Percentiles rank a stretch among this genome's conserved stretches.
Conservation (phyloP, 2,797 vertebrate species). For the Iguana delicatissima region DNA sequence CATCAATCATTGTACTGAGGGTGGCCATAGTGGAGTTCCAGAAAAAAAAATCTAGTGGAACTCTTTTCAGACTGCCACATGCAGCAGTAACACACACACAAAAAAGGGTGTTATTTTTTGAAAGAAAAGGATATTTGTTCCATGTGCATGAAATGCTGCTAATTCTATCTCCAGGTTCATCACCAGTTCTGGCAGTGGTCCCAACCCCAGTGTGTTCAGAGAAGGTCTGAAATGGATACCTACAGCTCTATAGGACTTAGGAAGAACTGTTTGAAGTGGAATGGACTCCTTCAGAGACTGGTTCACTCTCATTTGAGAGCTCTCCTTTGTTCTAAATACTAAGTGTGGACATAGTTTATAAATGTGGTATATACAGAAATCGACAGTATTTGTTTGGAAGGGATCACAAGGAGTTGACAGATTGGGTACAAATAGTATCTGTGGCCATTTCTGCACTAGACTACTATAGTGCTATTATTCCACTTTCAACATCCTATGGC, state of each 20-base stretch:
- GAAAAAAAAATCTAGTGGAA: conserved; percentile 43
- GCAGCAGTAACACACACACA: neutral
- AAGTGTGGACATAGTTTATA: too few relatives aligned
- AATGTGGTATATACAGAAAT: too few relatives aligned
- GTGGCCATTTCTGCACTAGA: too few relatives aligned
- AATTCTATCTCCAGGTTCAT: neutral
- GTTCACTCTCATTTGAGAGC: too few relatives aligned
- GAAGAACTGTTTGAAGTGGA: neutral
- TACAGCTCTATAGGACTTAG: neutral
- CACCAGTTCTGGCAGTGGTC: neutral
- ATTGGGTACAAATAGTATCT: too few relatives aligned
- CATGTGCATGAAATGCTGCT: neutral
- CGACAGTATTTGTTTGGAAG: too few relatives aligned
- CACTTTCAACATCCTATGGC: too few relatives aligned
- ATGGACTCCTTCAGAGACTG: too few relatives aligned
- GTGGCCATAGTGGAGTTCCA: conserved; percentile 61
- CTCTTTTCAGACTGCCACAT: conserved; percentile 55
- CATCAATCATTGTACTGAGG: conserved; percentile 61
- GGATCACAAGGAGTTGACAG: too few relatives aligned
- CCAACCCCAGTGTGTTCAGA: neutral
- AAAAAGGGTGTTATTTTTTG: too few relatives aligned
- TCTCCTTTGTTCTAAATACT: too few relatives aligned
- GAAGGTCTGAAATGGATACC: neutral
- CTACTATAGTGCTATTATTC: too few relatives aligned
- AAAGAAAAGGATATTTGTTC: neutral